Conservation (phyloP, 1,140 invertebrate species). For the Pogonomyrmex californicus region DNA sequence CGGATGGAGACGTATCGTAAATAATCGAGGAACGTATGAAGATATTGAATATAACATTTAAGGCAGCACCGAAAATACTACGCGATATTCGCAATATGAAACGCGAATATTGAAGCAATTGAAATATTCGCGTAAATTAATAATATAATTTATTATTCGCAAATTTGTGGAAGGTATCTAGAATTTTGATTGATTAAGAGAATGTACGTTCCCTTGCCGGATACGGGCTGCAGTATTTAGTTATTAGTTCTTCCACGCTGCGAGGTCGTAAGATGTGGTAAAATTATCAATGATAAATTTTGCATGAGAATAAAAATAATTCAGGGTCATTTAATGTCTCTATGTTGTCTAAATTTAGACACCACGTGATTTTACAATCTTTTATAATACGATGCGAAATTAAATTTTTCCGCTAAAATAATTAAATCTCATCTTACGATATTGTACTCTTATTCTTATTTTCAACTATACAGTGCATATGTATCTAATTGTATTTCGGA, state of each 20-base stretch:
- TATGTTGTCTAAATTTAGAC: not conserved
- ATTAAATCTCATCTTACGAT: not conserved
- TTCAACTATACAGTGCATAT: not conserved
- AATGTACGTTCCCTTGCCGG: conserved; percentile 57
- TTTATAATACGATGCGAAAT: not conserved
- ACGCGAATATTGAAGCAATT: conserved; percentile 13
- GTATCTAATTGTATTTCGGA: conserved; percentile 4
- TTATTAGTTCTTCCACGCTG: conserved; percentile 16
- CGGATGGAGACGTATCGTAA: conserved; percentile 50
- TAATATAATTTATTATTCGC: not conserved
- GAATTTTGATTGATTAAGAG: not conserved
- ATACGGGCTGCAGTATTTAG: conserved; percentile 70
- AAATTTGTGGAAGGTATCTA: not conserved
- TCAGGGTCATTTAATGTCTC: not conserved
- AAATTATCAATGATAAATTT: conserved; percentile 33
- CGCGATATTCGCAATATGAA: not conserved
- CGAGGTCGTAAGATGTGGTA: not conserved
- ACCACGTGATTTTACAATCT: not conserved
- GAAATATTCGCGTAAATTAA: conserved; percentile 19
- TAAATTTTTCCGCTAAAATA: not conserved
- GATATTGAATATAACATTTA: conserved; percentile 16
- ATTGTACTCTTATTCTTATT: no score
- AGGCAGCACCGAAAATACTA: not conserved
- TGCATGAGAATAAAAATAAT: conserved; percentile 20
- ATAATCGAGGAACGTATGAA: not conserved